Conservation (phyloP, 2,113 vertebrate species). For the Rhodinocichla rosea region DNA sequence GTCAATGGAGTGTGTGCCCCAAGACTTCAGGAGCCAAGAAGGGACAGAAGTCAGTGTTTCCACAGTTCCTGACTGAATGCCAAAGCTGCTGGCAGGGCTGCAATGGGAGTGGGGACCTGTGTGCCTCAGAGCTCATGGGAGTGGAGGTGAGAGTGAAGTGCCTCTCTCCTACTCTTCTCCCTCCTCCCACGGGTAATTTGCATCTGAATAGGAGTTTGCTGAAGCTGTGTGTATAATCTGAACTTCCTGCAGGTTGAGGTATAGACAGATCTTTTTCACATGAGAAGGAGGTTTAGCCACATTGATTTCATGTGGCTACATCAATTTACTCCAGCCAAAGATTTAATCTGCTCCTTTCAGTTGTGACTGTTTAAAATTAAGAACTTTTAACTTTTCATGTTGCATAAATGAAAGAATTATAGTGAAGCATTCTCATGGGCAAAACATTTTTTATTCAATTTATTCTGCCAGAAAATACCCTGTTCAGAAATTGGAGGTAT, state of each 20-base stretch:
- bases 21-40: neutral
- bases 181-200: neutral
- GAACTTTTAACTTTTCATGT: neutral
- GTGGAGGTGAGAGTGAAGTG: neutral
- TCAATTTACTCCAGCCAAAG: neutral
- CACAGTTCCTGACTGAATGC: fast-evolving
- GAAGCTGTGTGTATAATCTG: neutral
- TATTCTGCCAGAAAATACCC: neutral
- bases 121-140: neutral
- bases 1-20: neutral
- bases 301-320: neutral
- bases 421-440: neutral
- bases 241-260: neutral
- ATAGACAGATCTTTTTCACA: neutral
- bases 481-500: neutral
- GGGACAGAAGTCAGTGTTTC: neutral
- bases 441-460: neutral
- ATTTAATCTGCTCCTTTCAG: neutral
- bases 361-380: neutral
- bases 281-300: neutral
- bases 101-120: fast-evolving
- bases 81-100: neutral
- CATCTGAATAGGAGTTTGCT: neutral
- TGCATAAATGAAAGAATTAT: neutral
- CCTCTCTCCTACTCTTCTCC: neutral